Evolutionary conservation across 2,797 vertebrate genomes (phyloP).

Genomic region (Sylvia borin): DNA sequence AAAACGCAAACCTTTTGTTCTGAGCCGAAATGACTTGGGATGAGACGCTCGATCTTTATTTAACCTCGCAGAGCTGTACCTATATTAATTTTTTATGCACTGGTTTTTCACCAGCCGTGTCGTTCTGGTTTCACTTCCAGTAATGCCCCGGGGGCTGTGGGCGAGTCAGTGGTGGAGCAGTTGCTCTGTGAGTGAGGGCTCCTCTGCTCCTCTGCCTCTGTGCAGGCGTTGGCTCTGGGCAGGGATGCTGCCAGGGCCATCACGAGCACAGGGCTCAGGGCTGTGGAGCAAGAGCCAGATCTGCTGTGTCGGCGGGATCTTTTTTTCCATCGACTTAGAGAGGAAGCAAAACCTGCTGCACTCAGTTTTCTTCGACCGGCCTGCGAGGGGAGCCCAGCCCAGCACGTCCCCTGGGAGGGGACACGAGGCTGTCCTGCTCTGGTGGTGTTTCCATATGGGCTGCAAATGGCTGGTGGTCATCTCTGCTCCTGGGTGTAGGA

Average conservation of each 20-base stretch:
- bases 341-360: conserved; percentile 50
- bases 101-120: neutral
- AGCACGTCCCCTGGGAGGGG: neutral
- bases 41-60: neutral
- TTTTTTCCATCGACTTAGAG: neutral
- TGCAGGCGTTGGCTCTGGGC: neutral
- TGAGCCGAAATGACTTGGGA: neutral
- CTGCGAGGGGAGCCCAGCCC: neutral
- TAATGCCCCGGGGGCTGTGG: neutral
- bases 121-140: conserved; percentile 36
- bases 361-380: neutral
- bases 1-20: neutral
- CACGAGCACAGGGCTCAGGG: neutral
- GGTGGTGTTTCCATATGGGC: fast-evolving
- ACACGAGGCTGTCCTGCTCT: neutral
- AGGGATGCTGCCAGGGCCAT: neutral
- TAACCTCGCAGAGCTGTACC: neutral
- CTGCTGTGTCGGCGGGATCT: conserved; percentile 17
- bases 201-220: neutral
- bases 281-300: conserved; percentile 39
- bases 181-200: neutral
- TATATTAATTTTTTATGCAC: neutral
- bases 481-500: neutral
- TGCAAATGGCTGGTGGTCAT: neutral
- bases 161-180: neutral